phyloP scores from a whole-genome alignment of 2,888 invertebrate genomes.

The Agapostemon virescens region DNA sequence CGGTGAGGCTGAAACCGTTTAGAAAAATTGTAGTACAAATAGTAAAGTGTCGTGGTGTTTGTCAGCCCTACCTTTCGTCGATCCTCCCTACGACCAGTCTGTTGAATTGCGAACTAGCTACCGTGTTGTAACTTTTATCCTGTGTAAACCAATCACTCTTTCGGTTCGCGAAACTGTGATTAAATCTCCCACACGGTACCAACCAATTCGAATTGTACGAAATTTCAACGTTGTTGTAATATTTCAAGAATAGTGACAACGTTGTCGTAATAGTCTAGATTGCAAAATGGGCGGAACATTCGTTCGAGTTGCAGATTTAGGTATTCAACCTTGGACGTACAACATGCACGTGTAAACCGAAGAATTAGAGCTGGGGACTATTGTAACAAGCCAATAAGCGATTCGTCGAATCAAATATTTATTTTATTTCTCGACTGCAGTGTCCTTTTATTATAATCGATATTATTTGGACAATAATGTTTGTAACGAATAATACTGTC shows the following conservation, averaged over 20 bases:
- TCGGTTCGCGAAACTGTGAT: constrained; percentile 18
- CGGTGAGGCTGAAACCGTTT: constrained; percentile 7
- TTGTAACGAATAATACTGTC: too few relatives aligned
- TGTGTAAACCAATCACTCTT: constrained; percentile 26
- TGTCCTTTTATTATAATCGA: neutral
- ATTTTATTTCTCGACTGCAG: neutral
- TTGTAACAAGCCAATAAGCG: neutral
- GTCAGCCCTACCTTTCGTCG: neutral
- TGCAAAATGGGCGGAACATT: neutral
- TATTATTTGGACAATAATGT: too few relatives aligned
- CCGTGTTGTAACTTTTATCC: constrained; percentile 10
- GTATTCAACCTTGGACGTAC: neutral
- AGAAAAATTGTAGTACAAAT: neutral
- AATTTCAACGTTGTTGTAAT: neutral
- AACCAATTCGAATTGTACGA: constrained; percentile 10
- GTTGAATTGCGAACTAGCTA: neutral
- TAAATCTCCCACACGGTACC: constrained; percentile 16
- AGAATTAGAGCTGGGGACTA: neutral
- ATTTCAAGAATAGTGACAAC: neutral
- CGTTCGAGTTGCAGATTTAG: neutral
- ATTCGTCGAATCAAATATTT: neutral
- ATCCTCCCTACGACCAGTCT: neutral
- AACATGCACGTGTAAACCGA: neutral
- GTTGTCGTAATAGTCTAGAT: neutral
- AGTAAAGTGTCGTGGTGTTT: constrained; percentile 11